These are phyloP conservation scores for Gonocerus acuteangulatus DNA, from an alignment of 2,888 invertebrate genomes.

Conservation along the genomic window DNA sequence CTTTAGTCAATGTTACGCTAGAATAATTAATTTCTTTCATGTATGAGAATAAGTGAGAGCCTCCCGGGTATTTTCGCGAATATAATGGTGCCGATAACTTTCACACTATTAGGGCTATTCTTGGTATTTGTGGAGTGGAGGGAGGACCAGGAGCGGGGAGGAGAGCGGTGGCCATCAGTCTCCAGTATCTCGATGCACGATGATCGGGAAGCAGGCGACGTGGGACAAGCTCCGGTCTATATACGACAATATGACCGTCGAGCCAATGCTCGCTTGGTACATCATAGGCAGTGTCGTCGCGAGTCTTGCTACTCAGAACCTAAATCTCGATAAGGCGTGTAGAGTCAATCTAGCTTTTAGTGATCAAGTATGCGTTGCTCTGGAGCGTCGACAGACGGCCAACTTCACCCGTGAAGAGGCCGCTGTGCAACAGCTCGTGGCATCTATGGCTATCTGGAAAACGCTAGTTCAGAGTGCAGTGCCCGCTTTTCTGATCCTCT, in stretches of 20 bases:
- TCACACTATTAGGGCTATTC: too few species aligned
- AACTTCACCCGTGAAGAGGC: slow-evolving; percentile 55
- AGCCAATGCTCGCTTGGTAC: slow-evolving; percentile 66
- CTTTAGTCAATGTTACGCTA: too few species aligned
- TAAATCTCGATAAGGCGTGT: slow-evolving; percentile 80
- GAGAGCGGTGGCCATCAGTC: neutral
- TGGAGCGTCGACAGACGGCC: slow-evolving; percentile 64
- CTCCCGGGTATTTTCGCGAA: too few species aligned
- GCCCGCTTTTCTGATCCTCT: slow-evolving; percentile 72
- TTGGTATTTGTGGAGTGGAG: neutral
- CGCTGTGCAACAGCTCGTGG: slow-evolving; percentile 64
- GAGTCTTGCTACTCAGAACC: slow-evolving; percentile 71
- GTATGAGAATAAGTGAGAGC: too few species aligned
- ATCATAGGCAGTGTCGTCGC: slow-evolving; percentile 58
- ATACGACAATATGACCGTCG: slow-evolving; percentile 61
- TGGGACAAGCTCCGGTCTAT: slow-evolving; percentile 43
- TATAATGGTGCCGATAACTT: too few species aligned
- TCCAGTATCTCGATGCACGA: neutral
- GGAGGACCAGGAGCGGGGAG: neutral
- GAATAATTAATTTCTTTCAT: too few species aligned
- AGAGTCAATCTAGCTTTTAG: slow-evolving; percentile 69
- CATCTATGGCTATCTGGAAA: slow-evolving; percentile 78
- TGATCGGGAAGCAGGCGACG: slow-evolving; percentile 12
- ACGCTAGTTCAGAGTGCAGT: slow-evolving; percentile 73
- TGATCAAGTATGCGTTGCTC: slow-evolving; percentile 65